These are phyloP conservation scores for Spialia ferax DNA, from an alignment of 2,888 invertebrate genomes.

Conservation along the genomic window DNA sequence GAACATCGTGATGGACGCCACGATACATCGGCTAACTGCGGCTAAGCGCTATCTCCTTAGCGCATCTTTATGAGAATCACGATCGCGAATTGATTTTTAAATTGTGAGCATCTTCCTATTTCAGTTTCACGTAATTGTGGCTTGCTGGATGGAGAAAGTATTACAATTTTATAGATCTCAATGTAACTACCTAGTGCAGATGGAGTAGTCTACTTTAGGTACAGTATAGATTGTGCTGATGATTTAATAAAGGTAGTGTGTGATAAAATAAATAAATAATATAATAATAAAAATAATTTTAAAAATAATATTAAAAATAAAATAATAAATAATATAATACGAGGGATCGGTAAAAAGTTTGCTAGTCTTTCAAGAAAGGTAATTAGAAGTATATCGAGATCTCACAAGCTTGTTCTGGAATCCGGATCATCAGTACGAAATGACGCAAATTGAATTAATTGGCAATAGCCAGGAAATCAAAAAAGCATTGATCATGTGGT, in stretches of 20 bases:
- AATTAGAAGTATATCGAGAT: too few species aligned
- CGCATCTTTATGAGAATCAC: conserved; percentile 64
- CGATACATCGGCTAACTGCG: conserved; percentile 52
- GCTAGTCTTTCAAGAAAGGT: too few species aligned
- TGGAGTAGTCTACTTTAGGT: not conserved
- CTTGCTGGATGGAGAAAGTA: not conserved
- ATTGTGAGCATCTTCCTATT: conserved; percentile 32
- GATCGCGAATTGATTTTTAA: conserved; percentile 83
- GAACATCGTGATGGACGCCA: conserved; percentile 68
- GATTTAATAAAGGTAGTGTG: not conserved
- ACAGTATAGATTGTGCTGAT: not conserved
- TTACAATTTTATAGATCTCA: not conserved
- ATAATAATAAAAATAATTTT: not conserved
- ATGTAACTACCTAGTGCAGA: not conserved
- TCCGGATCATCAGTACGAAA: too few species aligned
- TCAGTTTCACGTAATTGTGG: not conserved
- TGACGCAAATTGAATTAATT: too few species aligned
- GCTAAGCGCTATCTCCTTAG: conserved; percentile 60
- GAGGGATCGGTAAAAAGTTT: too few species aligned
- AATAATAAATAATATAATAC: too few species aligned
- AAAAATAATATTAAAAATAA: too few species aligned
- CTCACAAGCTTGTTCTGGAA: too few species aligned
- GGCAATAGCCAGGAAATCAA: too few species aligned
- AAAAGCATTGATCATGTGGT: too few species aligned
- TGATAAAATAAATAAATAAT: not conserved